Percentiles rank a stretch among this genome's conserved stretches.
Conservation (phyloP, 2,113 vertebrate genomes). For the Verasper variegatus region DNA sequence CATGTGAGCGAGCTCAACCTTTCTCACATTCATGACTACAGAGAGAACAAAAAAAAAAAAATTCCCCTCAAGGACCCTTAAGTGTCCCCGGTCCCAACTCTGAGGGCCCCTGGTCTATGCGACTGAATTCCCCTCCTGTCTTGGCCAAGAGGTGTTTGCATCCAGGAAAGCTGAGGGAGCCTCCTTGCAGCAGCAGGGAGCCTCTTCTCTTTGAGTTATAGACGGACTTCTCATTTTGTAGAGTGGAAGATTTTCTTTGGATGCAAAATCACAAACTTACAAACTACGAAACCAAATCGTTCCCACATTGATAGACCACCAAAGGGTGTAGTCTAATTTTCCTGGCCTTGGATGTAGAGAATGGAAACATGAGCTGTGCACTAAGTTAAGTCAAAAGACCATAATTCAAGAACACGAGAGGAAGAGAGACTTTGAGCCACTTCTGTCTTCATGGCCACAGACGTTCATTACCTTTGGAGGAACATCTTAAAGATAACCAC, state of each 20-base stretch:
- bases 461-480: conserved; percentile 31
- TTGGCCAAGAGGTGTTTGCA: conserved; percentile 1
- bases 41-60: background rate
- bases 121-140: background rate
- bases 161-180: background rate
- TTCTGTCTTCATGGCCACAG: conserved; percentile 25
- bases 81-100: too few species aligned
- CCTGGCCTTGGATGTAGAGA: conserved; percentile 43
- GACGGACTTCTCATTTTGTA: conserved; percentile 7
- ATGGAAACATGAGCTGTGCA: conserved; percentile 39
- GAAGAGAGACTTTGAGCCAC: background rate
- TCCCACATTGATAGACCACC: conserved; percentile 56
- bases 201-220: background rate
- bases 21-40: too few species aligned
- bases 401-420: conserved; percentile 29
- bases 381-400: conserved; percentile 40
- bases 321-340: conserved; percentile 59
- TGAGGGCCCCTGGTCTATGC: background rate
- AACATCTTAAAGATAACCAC: background rate
- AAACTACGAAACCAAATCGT: conserved; percentile 38
- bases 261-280: conserved; percentile 27
- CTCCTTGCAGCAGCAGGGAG: background rate
- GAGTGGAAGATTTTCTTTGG: conserved; percentile 26
- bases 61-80: background rate
- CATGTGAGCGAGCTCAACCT: too few species aligned